phyloP scores from a whole-genome alignment of 2,797 vertebrate species.

The Philypnodon macrostomus region DNA sequence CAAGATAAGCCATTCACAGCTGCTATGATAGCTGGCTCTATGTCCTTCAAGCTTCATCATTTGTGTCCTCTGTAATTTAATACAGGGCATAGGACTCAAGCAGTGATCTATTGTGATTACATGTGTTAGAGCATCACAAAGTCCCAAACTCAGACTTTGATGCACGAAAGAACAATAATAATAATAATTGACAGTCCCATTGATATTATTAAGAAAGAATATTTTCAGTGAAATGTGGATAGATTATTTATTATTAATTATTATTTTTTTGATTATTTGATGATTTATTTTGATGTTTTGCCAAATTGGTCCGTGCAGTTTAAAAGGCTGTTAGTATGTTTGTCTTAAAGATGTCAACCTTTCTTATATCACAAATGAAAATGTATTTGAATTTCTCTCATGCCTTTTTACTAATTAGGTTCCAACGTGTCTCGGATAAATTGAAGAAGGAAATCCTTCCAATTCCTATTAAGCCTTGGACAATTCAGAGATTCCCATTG shows the following conservation, averaged over 20 bases:
- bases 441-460: constrained; percentile 44
- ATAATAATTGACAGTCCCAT: too few relatives aligned
- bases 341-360: too few relatives aligned
- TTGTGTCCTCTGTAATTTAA: constrained; percentile 7
- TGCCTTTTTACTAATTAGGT: constrained; percentile 31
- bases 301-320: too few relatives aligned
- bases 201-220: too few relatives aligned
- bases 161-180: neutral
- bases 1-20: constrained; percentile 4
- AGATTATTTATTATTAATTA: too few relatives aligned
- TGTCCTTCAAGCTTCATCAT: neutral
- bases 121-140: neutral
- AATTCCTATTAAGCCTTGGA: constrained; percentile 57
- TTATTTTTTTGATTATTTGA: too few relatives aligned
- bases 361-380: too few relatives aligned
- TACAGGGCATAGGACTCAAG: constrained; percentile 6
- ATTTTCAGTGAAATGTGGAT: too few relatives aligned
- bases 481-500: constrained; percentile 42
- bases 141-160: constrained; percentile 2
- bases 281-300: too few relatives aligned
- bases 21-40: neutral
- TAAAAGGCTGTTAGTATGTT: too few relatives aligned
- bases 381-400: too few relatives aligned
- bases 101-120: neutral
- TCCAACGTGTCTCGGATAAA: constrained; percentile 34